A percentile compares a stretch with the other conserved stretches of the same genome.
These are phyloP conservation scores for Solenopsis fugax DNA, from an alignment of 1,140 invertebrate genomes.

Conservation along the genomic window DNA sequence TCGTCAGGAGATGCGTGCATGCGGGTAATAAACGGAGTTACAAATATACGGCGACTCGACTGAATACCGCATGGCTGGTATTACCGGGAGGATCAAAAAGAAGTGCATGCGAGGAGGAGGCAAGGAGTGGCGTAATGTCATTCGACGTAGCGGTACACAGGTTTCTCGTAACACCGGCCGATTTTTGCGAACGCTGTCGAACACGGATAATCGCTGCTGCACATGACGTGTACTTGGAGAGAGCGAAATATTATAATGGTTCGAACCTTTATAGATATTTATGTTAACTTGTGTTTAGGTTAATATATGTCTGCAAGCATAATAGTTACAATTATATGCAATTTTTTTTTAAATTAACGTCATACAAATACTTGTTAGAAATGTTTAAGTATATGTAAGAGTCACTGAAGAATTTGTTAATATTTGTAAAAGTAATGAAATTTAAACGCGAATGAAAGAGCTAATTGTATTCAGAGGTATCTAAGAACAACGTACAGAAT, in stretches of 20 bases:
- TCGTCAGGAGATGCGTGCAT: slow-evolving; percentile 41
- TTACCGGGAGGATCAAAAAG: slow-evolving; percentile 31
- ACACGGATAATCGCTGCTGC: background rate
- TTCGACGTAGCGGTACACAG: slow-evolving; percentile 34
- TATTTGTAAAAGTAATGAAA: too few species aligned
- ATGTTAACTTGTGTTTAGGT: background rate
- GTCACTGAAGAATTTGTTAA: too few species aligned
- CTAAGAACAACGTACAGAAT: too few species aligned
- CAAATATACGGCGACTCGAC: slow-evolving; percentile 22
- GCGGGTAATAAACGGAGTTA: slow-evolving; percentile 66
- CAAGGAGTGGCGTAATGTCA: slow-evolving; percentile 28
- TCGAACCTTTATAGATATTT: background rate
- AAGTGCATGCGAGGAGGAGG: background rate
- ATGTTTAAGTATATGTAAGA: too few species aligned
- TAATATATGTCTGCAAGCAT: background rate
- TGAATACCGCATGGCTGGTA: slow-evolving; percentile 15
- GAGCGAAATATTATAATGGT: background rate
- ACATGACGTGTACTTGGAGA: background rate
- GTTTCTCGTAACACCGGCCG: background rate
- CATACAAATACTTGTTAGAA: too few species aligned
- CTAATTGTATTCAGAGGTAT: too few species aligned
- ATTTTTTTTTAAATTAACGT: too few species aligned
- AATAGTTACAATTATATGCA: too few species aligned
- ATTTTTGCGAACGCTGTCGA: background rate
- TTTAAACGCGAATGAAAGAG: too few species aligned